Evolutionary conservation across 2,888 invertebrate genomes (phyloP).

Genomic region (Ectobius pallidus): DNA sequence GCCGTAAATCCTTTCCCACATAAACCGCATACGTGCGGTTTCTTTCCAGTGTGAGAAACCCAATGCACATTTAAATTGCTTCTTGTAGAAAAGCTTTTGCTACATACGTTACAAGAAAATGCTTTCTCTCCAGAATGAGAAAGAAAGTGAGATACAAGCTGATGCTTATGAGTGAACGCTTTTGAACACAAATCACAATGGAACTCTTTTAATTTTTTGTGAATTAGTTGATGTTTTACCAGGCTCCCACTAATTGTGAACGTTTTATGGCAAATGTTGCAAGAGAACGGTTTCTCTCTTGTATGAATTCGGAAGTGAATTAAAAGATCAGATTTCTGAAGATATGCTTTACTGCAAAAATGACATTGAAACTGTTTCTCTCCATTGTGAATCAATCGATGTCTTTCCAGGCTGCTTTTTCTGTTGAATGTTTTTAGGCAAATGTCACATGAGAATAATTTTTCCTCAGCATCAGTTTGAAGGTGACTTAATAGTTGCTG

Average conservation of each 20-base stretch:
- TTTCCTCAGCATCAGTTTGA: background rate
- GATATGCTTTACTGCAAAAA: constrained; percentile 63
- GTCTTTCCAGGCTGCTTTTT: constrained; percentile 46
- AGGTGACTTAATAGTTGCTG: too few species aligned
- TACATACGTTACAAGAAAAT: constrained; percentile 49
- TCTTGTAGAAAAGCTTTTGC: background rate
- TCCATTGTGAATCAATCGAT: constrained; percentile 56
- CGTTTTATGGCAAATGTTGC: constrained; percentile 61
- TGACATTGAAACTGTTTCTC: constrained; percentile 62
- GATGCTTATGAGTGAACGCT: background rate
- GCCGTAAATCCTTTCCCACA: constrained; percentile 4
- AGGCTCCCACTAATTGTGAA: too few species aligned
- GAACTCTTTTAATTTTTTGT: too few species aligned
- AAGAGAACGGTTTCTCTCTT: constrained; percentile 61
- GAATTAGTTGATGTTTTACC: too few species aligned
- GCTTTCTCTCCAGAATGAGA: constrained; percentile 45
- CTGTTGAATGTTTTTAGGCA: constrained; percentile 39
- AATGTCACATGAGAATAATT: constrained; percentile 39
- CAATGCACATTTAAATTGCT: background rate
- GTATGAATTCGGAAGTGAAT: constrained; percentile 63
- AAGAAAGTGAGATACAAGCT: background rate
- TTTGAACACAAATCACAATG: constrained; percentile 11
- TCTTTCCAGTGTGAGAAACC: constrained; percentile 4
- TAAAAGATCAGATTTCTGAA: constrained; percentile 62
- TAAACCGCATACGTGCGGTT: background rate